Evolutionary conservation across 2,888 invertebrate genomes (phyloP).

Genomic region (Hermaeophaga mercurialis): DNA sequence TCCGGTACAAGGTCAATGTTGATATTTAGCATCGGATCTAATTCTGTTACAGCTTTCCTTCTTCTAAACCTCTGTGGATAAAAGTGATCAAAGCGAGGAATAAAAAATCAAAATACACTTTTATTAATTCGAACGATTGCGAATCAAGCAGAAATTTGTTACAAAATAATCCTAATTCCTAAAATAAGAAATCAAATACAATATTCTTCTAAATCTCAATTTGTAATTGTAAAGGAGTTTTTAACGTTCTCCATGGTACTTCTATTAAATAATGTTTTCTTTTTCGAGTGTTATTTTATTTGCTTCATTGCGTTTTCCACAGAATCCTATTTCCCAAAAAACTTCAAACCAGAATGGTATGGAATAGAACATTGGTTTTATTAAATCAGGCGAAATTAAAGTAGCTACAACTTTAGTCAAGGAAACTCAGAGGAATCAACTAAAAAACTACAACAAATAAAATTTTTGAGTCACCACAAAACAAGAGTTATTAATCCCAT

Average conservation of each 20-base stretch:
- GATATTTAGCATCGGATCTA: neutral
- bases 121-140: conserved; percentile 13
- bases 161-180: conserved; percentile 43
- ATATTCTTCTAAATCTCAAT: conserved; percentile 16
- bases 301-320: too few relatives aligned
- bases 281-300: neutral
- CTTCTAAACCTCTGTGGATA: conserved; percentile 33
- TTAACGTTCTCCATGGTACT: neutral
- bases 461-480: too few relatives aligned
- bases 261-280: neutral
- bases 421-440: too few relatives aligned
- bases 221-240: neutral
- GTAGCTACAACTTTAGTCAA: too few relatives aligned
- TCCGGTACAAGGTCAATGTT: conserved; percentile 38
- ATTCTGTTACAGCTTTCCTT: conserved; percentile 31
- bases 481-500: too few relatives aligned
- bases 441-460: too few relatives aligned
- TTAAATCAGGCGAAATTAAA: too few relatives aligned
- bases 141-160: conserved; percentile 14
- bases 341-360: too few relatives aligned
- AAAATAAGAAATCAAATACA: conserved; percentile 17
- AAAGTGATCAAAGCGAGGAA: conserved; percentile 35
- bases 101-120: conserved; percentile 39
- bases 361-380: too few relatives aligned
- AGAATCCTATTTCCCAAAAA: too few relatives aligned